Base-by-base conservation (phyloP, 2,113 vertebrate species). In the Psilopsiagon aymara region DNA sequence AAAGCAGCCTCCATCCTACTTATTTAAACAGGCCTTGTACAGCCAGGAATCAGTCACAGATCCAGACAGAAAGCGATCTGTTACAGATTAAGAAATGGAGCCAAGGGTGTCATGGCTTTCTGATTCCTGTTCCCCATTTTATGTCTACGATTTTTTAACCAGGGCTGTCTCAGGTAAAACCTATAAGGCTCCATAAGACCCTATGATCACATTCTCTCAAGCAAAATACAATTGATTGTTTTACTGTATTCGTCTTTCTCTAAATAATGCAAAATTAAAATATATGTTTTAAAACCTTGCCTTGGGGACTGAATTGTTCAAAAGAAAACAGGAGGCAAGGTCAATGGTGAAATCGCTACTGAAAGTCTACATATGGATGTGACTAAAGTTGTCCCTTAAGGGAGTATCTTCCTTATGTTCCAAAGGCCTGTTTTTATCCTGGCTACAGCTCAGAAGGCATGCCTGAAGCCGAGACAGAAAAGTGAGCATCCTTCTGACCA, bases 1-100 rank as follows among this genome's bases (percentile, higher is more conserved):
- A 88, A 35, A 66, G 33, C 8, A 43, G 24, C 24, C 29, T 82
- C 41, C 46, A 78, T 33, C 17, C 21, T 43, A 53, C n/a, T 73
- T 74, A 18, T 62, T 74, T 63, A 49, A 86, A 91, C 1, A 49
- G 28, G 46, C 5, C 12, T 52, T 33, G 11, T 24, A 77, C 7
- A 80, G 44, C 2, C 33, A 86, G 62, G 8, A 76, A 68, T 52
- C 33, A 35, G 25, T 49, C 59, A 80, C 21, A 57, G 49, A 86
- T 21, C 11, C n/a, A 94, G 64, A 74, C 68, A 25, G 13, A 24
- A 86, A 70, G 3, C 0, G 0, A 31, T 62, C 35, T 43, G 44
- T 25, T 91, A 67, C 1, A 55, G 2, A 47, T 52, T 55, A 74
- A 73, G 57, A 77, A 87, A 79, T 23, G 41, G 17, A 92, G 37